A percentile compares a stretch with the other conserved stretches of the same genome.
Evolutionary conservation across 2,888 invertebrate genomes (phyloP).

Genomic region (Amblyteles armatorius): DNA sequence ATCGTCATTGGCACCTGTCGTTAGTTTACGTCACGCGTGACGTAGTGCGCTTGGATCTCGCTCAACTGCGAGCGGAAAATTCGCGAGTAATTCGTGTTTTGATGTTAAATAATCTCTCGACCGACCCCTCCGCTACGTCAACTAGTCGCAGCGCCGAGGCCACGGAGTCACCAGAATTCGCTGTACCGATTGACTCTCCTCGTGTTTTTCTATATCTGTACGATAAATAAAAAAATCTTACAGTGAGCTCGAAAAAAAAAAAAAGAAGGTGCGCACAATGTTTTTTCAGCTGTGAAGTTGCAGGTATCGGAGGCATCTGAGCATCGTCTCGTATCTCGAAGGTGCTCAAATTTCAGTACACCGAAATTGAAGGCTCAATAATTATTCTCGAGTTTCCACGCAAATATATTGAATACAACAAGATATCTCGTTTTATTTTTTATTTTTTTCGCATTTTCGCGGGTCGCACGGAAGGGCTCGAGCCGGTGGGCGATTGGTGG

Average conservation of each 20-base stretch:
- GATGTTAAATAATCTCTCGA: neutral
- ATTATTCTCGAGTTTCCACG: no score
- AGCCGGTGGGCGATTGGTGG: neutral
- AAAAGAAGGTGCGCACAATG: neutral
- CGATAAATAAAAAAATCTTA: neutral
- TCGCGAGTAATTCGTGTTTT: neutral
- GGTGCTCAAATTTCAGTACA: neutral
- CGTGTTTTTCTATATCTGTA: neutral
- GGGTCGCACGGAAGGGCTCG: neutral
- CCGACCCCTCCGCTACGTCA: neutral
- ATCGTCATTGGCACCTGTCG: neutral
- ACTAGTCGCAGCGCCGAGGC: neutral
- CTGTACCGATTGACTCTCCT: no score
- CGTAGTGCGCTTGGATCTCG: neutral
- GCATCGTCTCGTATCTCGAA: neutral
- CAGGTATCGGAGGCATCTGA: neutral
- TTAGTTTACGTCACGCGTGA: constrained; percentile 4
- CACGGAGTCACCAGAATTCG: neutral
- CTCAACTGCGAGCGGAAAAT: neutral
- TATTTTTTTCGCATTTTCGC: neutral
- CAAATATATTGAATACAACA: no score
- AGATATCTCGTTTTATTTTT: no score
- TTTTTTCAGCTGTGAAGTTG: constrained; percentile 8
- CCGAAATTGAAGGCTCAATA: neutral
- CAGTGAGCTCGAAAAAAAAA: neutral